Evolutionary conservation across 2,797 vertebrate genomes (phyloP), one percentile per base, ranked within the genome.

Genomic region (Halcyon leucocephala): DNA sequence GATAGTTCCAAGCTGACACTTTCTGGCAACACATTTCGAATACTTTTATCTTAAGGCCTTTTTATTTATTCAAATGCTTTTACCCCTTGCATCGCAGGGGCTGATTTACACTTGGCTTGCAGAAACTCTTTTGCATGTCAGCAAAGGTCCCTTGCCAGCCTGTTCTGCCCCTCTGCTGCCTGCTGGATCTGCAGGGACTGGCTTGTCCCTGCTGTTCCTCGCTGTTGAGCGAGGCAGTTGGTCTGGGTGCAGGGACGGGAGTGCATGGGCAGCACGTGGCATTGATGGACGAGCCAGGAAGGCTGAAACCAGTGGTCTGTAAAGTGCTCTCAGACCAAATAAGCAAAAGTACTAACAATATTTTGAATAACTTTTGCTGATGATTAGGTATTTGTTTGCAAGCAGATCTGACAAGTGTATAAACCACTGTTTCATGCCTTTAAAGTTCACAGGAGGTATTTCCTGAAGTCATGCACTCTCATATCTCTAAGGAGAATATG

Each of bases 211-310:
- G 31, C 54, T 19, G 5, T 9, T 49, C 14, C 35, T 35, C 1
- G 14, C 17, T 31, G 57, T 31, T 60, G 70, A 16, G 15, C 0
- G 0, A 42, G 26, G 55, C 3, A 1, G 33, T 46, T 5, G 48
- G 20, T 41, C 29, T 60, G 66, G 52, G 46, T 1, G 12, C 1
- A 1, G 6, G 2, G 37, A 1, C 6, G 3, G 33, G 24, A 73
- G 65, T 7, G 37, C 13, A 2, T 1, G 26, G 67, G 60, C 35
- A 48, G 58, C 1, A 0, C 11, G 1, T 18, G 7, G 29, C 8
- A 2, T 26, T 9, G 3, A 3, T 4, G 7, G 28, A 33, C 2
- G 1, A 72, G 33, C 52, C 46, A n/a, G 13, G 1, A 14, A 61
- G 39, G 90, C 31, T 12, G 69, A 93, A 93, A 82, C 61, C 25